These are phyloP conservation scores for Lepisosteus osseus DNA, from an alignment of 2,113 vertebrate genomes.

Conservation along the genomic window DNA sequence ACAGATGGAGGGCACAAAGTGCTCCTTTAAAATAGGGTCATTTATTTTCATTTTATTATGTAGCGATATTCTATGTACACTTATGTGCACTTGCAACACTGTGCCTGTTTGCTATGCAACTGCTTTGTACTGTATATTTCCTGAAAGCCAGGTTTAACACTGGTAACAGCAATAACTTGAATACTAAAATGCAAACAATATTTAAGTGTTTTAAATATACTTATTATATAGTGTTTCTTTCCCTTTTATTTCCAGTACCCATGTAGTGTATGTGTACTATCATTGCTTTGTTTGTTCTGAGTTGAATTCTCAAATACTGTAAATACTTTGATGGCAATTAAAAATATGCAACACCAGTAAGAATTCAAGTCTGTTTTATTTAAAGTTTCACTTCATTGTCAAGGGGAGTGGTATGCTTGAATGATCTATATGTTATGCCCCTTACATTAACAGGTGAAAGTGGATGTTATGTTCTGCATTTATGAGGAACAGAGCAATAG, in stretches of 20 bases:
- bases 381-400: too few relatives aligned
- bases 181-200: background rate
- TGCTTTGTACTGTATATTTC: background rate
- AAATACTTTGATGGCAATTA: background rate
- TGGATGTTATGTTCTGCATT: too few relatives aligned
- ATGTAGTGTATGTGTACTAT: background rate
- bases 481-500: too few relatives aligned
- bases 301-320: background rate
- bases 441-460: too few relatives aligned
- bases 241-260: background rate
- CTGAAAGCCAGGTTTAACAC: background rate
- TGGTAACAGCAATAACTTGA: conserved; percentile 4
- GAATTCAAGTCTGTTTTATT: background rate
- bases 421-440: too few relatives aligned
- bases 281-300: background rate
- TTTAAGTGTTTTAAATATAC: background rate
- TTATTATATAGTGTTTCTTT: background rate
- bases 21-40: too few relatives aligned
- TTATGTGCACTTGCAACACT: too few relatives aligned
- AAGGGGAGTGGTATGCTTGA: too few relatives aligned
- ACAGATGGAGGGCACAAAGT: too few relatives aligned
- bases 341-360: background rate
- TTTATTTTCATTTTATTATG: too few relatives aligned
- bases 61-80: too few relatives aligned
- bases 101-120: background rate